These are phyloP conservation scores for Cephus runcator DNA, from an alignment of 2,888 invertebrate genomes.

Conservation along the genomic window DNA sequence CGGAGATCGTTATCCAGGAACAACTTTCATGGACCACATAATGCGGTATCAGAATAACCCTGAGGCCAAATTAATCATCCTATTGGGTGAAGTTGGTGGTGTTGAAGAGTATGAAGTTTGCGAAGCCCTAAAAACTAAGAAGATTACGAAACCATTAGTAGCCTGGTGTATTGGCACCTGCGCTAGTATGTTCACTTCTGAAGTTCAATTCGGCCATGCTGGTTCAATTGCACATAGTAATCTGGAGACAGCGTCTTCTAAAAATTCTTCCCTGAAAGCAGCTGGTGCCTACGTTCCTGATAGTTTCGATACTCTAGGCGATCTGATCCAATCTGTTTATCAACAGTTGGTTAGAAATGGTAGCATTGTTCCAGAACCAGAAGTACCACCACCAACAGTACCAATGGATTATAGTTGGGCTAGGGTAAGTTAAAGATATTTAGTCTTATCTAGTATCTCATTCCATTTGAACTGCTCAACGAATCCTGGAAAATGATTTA, in stretches of 20 bases:
- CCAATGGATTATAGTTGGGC: conserved; percentile 99
- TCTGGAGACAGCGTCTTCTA: conserved; percentile 91
- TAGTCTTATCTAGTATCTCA: neutral
- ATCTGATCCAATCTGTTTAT: conserved; percentile 80
- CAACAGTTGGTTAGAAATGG: conserved; percentile 82
- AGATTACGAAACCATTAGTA: conserved; percentile 92
- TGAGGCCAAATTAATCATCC: conserved; percentile 92
- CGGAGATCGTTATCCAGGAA: conserved; percentile 97
- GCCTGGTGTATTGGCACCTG: conserved; percentile 99
- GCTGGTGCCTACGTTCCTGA: conserved; percentile 92
- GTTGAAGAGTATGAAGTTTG: conserved; percentile 98
- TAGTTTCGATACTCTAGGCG: conserved; percentile 92
- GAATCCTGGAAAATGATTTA: conserved; percentile 53
- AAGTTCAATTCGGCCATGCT: conserved; percentile 99
- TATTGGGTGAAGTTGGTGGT: conserved; percentile 98
- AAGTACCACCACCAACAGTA: conserved; percentile 98
- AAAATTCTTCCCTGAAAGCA: conserved; percentile 84
- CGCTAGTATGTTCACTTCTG: conserved; percentile 71
- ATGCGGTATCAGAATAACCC: conserved; percentile 84
- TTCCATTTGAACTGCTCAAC: neutral
- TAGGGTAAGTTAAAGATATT: conserved; percentile 68
- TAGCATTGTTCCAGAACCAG: conserved; percentile 86
- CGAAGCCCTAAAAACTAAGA: conserved; percentile 80
- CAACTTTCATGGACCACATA: conserved; percentile 98
- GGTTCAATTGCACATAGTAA: conserved; percentile 97